Base-by-base conservation (phyloP, 2,888 invertebrate species). In the Formica aserva region DNA sequence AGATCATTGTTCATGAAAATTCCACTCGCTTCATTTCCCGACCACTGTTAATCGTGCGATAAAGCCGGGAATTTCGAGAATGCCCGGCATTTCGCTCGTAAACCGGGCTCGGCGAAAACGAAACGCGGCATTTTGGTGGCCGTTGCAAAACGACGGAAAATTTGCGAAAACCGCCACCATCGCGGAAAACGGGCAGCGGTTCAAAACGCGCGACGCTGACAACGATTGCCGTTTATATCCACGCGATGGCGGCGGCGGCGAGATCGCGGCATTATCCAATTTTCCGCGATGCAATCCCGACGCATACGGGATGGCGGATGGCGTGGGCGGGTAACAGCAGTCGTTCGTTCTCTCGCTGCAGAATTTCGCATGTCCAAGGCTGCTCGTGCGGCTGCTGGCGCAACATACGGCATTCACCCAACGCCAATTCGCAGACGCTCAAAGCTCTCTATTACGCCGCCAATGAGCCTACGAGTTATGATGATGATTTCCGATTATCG, bases 301-400 rank as follows among this genome's bases (percentile, higher is more conserved):
- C 67, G 90, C 88, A 86, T 84, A 89, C 85, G 85, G 90, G 90
- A 45, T 45, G 82, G 89, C 93, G 93, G 92, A 92, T 91, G 91
- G 92, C 92, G 93, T 93, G 92, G 93, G 93, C 86, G 67, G 82
- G 26, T 71, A 52, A 45, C 75, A 41, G 35, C 69, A 22, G 69
- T 72, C 71, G 82, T 48, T 80, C 66, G 77, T 26, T 69, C 48
- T 65, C 67, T 48, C 41, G 38, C 22, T 71, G 86, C 82, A 55
- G n/a, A 80, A 72, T 63, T 88, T 88, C 84, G 29, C 71, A 67
- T 62, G 81, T 65, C 18, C 71, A 80, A 80, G 60, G 72, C 26
- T 80, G 82, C 77, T 66, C 84, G 84, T 60, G 82, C 63, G 60
- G 72, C 26, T 80, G 82, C 77, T 66, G 86, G 84, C 65, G 82